Percentiles rank a stretch among this genome's conserved stretches.
These are phyloP conservation scores for Mus spicilegus DNA, from an alignment of 2,113 vertebrate genomes.

Conservation along the genomic window DNA sequence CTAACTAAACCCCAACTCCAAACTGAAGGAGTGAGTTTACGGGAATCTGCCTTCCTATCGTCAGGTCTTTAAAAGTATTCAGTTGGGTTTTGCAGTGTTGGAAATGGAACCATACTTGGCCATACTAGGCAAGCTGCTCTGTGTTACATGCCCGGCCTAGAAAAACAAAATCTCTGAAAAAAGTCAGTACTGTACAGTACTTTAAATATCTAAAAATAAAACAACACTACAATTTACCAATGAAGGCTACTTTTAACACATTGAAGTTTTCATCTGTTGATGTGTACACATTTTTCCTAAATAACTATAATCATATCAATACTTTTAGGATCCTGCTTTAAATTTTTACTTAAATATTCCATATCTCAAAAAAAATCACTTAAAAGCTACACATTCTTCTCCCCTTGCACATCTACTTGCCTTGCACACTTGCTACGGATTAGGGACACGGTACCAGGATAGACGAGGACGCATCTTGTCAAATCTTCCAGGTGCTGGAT, in stretches of 20 bases:
- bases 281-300: background rate
- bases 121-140: background rate
- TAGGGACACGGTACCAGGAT: background rate
- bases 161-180: background rate
- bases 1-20: background rate
- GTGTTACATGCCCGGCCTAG: background rate
- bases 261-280: background rate
- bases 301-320: background rate
- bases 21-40: background rate
- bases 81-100: background rate
- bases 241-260: background rate
- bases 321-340: background rate
- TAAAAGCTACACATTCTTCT: background rate
- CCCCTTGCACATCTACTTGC: background rate
- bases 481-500: constrained; percentile 53
- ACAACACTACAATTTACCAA: background rate
- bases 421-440: constrained; percentile 22
- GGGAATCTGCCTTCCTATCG: background rate
- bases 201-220: background rate
- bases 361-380: background rate
- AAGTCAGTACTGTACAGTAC: background rate
- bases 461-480: background rate
- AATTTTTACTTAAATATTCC: background rate
- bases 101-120: background rate
- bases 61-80: background rate